phyloP scores from a whole-genome alignment of 1,140 invertebrate species.

The Drosophila pseudoananassae region DNA sequence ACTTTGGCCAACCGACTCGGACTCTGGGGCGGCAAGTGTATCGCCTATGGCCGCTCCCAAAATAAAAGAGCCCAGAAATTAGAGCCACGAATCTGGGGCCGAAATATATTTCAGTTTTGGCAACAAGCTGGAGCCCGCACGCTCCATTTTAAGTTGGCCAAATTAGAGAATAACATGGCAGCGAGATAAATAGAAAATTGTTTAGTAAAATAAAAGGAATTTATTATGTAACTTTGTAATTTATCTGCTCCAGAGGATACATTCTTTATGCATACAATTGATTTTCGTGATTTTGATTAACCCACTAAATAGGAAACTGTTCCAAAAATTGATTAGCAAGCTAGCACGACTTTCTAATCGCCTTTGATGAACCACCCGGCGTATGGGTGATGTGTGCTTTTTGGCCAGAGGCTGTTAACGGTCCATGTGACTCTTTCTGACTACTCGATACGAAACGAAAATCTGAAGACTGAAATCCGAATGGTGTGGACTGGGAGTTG shows the following conservation, averaged over 20 bases:
- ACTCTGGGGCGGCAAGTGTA: conserved; percentile 52
- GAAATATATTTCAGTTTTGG: conserved; percentile 30
- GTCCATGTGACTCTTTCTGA: conserved; percentile 33
- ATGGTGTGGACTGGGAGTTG: not conserved
- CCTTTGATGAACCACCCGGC: conserved; percentile 60
- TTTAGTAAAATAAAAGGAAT: conserved; percentile 62
- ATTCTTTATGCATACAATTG: no score
- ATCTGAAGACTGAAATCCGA: conserved; percentile 4
- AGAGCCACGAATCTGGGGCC: conserved; percentile 24
- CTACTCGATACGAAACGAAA: conserved; percentile 35
- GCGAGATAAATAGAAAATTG: conserved; percentile 43
- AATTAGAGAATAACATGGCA: conserved; percentile 66
- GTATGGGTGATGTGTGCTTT: conserved; percentile 55
- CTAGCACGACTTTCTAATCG: conserved; percentile 64
- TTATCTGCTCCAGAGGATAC: not conserved
- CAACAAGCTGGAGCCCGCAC: conserved; percentile 50
- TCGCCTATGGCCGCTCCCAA: conserved; percentile 65
- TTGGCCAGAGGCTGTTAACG: conserved; percentile 71
- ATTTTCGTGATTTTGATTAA: conserved; percentile 36
- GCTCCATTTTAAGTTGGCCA: conserved; percentile 59
- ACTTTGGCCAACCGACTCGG: conserved; percentile 13
- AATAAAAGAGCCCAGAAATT: conserved; percentile 23
- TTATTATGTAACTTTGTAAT: conserved; percentile 54
- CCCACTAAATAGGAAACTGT: conserved; percentile 41
- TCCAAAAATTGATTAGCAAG: conserved; percentile 29